These are phyloP conservation scores for Catocala fraxini DNA, from an alignment of 2,888 invertebrate species.

Conservation along the genomic window DNA sequence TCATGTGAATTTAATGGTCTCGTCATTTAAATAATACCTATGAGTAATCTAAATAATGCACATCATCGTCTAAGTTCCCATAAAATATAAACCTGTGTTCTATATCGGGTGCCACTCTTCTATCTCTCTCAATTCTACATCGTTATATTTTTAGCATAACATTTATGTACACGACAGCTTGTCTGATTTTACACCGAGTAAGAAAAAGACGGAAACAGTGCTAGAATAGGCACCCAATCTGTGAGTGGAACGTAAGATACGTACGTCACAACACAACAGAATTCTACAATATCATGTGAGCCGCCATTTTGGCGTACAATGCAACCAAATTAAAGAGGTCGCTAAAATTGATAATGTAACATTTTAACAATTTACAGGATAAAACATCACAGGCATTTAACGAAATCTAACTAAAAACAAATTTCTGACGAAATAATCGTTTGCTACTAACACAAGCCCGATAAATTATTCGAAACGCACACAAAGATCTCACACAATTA, in stretches of 20 bases:
- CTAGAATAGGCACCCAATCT: slow-evolving; percentile 23
- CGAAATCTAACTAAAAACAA: slow-evolving; percentile 1
- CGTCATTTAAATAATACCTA: no score
- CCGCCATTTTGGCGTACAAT: slow-evolving; percentile 72
- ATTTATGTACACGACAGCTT: slow-evolving; percentile 2
- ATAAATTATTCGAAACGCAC: slow-evolving; percentile 21
- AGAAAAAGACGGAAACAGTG: slow-evolving; percentile 40
- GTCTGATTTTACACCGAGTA: slow-evolving; percentile 5
- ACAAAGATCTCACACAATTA: slow-evolving; percentile 39
- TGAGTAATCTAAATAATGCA: no score
- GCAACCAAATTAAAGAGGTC: slow-evolving; percentile 62
- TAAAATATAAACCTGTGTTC: no score
- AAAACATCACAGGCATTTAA: slow-evolving; percentile 28
- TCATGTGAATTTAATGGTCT: no score
- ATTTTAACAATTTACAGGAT: not conserved
- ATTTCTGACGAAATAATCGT: slow-evolving; percentile 2
- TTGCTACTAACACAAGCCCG: not conserved
- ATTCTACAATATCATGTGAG: slow-evolving; percentile 53
- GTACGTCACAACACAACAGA: slow-evolving; percentile 50
- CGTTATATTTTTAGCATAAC: slow-evolving; percentile 26
- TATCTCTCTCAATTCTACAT: not conserved
- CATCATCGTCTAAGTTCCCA: no score
- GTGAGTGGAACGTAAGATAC: slow-evolving; percentile 31
- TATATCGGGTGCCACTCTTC: no score
- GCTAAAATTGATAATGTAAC: slow-evolving; percentile 11